Conservation (phyloP, 2,113 vertebrate species). For the Athene noctua region DNA sequence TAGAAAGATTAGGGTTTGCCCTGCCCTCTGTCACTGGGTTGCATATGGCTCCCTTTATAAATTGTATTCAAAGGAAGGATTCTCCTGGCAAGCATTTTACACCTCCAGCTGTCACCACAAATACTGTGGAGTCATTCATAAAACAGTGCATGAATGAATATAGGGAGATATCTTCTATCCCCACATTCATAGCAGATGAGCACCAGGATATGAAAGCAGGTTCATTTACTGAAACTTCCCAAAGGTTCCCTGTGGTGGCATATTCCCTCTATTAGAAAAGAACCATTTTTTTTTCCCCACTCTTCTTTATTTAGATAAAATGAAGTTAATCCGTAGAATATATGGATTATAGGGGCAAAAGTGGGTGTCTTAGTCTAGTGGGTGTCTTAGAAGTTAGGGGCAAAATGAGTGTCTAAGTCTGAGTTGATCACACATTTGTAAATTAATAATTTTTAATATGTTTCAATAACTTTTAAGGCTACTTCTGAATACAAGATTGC, state of each 20-base stretch:
- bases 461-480: neutral
- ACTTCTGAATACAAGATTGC: neutral
- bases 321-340: neutral
- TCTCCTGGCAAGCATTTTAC: conserved; percentile 8
- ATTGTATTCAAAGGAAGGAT: conserved; percentile 9
- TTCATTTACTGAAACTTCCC: neutral
- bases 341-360: neutral
- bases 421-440: neutral
- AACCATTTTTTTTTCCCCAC: neutral
- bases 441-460: neutral
- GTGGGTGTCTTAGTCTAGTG: no score
- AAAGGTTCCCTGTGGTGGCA: neutral
- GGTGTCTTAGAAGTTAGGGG: no score
- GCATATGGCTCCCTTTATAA: conserved; percentile 5
- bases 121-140: conserved; percentile 16
- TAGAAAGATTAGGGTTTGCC: neutral
- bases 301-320: neutral
- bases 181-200: neutral
- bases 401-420: neutral
- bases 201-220: neutral
- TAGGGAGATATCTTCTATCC: neutral
- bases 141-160: neutral
- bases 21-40: neutral
- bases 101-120: conserved; percentile 20
- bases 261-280: neutral